Percentiles rank a stretch among this genome's conserved stretches.
Conservation (phyloP, 2,888 invertebrate species). For the Parascotia fuliginaria region DNA sequence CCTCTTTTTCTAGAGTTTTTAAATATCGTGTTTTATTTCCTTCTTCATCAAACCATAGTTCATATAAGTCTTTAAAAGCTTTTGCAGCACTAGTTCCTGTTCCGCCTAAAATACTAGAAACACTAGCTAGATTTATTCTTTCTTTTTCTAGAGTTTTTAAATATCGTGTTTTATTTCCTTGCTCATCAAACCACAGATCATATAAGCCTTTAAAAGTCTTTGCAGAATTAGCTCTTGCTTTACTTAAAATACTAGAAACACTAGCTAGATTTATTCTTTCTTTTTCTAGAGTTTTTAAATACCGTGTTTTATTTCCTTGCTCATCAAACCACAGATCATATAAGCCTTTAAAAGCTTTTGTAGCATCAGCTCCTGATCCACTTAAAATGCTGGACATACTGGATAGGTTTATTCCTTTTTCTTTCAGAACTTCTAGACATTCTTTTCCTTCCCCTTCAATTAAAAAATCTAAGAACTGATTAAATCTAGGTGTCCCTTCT, state of each 20-base stretch:
- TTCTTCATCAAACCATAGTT: too few relatives aligned
- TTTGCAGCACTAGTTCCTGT: constrained; percentile 21
- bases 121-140: constrained; percentile 1
- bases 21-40: constrained; percentile 1
- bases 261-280: constrained; percentile 35
- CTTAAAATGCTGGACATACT: too few relatives aligned
- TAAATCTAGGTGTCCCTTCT: constrained; percentile 52
- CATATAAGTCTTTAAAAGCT: too few relatives aligned
- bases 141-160: constrained; percentile 13
- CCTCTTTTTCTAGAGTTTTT: constrained; percentile 25
- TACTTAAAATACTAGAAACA: constrained; percentile 44
- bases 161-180: constrained; percentile 25
- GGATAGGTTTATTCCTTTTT: too few relatives aligned
- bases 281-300: constrained; percentile 30
- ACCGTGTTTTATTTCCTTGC: too few relatives aligned
- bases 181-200: constrained; percentile 46
- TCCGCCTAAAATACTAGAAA: constrained; percentile 43
- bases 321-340: too few relatives aligned
- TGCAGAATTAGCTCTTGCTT: constrained; percentile 43
- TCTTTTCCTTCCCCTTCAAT: constrained; percentile 44
- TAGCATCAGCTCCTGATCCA: constrained; percentile 12
- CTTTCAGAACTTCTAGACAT: too few relatives aligned
- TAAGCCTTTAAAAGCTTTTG: constrained; percentile 21
- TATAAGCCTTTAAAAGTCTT: constrained; percentile 47
- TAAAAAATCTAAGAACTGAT: constrained; percentile 56